Evolutionary conservation across 2,888 invertebrate genomes (phyloP), one percentile per base, ranked within the genome.

Genomic region (Phorcus lineatus): DNA sequence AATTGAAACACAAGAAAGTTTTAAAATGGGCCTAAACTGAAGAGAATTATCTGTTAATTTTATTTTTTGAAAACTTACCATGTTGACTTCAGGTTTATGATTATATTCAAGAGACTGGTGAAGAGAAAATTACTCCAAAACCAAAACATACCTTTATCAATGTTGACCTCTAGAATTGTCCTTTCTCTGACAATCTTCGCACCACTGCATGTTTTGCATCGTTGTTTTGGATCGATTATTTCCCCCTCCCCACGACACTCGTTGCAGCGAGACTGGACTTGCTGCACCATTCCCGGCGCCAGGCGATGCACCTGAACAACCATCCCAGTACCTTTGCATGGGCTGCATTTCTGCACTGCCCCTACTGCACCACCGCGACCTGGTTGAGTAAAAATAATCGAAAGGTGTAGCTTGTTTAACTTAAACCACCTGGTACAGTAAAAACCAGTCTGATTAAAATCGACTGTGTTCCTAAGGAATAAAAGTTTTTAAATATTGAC

Each of bases 151-250:
- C 92, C 95, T 92, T 94, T 96, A 90, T 98, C 98, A 77, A 99
- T 96, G 91, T 98, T 97, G 17, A 99, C 98, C 93, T 99, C 99
- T 1, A 99, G 94, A 86, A 98, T 97, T 94, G 98, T 98, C 81
- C 98, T 95, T 89, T 98, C 97, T 77, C 97, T 95, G 11, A 96
- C 95, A 9, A 97, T 97, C 91, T 98, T 99, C 85, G 96, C 96
- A 17, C 99, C 99, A 91, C 95, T 95, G 92, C 99, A 99, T 81
- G 95, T 95, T 94, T 98, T 98, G 95, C 99, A 99, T 81, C 97
- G 95, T 93, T 98, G 97, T 91, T 98, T 98, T 7, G 97, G 88
- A 81, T 92, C 91, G 70, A 93, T 93, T 55, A 87, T 86, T 86
- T 93, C 93, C 24, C 93, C 94, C 86, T 96, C 95, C 3, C 99